These are phyloP conservation scores for Thecophora atra DNA, from an alignment of 2,888 invertebrate genomes.

Conservation along the genomic window DNA sequence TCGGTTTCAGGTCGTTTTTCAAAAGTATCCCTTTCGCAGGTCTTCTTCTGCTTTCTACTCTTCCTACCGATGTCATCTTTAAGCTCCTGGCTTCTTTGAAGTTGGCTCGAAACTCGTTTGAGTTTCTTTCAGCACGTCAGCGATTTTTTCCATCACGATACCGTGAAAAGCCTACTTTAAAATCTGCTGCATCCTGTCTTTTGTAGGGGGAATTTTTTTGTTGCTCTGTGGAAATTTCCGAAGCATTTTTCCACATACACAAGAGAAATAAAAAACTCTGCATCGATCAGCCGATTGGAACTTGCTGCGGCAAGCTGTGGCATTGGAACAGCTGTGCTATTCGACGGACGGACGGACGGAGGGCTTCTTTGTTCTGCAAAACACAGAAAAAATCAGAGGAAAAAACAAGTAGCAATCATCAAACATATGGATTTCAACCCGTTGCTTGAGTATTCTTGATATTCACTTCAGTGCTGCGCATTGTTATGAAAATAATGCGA, in stretches of 20 bases:
- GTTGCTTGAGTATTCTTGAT: slow-evolving; percentile 23
- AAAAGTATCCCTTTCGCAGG: too few relatives aligned
- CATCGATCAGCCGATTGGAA: not conserved
- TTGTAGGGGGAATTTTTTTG: too few relatives aligned
- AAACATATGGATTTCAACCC: slow-evolving; percentile 30
- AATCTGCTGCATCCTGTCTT: slow-evolving; percentile 3
- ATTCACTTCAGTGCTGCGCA: slow-evolving; percentile 13
- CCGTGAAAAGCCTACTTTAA: not conserved
- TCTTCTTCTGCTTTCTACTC: too few relatives aligned
- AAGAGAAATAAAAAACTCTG: too few relatives aligned
- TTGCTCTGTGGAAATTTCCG: not conserved
- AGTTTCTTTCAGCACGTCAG: not conserved
- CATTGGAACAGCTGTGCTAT: slow-evolving; percentile 18
- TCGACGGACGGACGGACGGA: not conserved
- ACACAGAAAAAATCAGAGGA: not conserved
- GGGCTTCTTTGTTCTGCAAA: not conserved
- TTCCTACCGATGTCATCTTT: too few relatives aligned
- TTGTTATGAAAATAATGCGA: slow-evolving; percentile 17
- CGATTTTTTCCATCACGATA: not conserved
- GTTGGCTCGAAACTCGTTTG: too few relatives aligned
- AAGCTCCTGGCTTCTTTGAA: too few relatives aligned
- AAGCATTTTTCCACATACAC: slow-evolving; percentile 7
- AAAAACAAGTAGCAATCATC: slow-evolving; percentile 21
- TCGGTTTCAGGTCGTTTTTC: too few relatives aligned
- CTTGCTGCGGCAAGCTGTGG: slow-evolving; percentile 17